Evolutionary conservation across 2,797 vertebrate genomes (phyloP).

Genomic region (Aphelocoma californica): DNA sequence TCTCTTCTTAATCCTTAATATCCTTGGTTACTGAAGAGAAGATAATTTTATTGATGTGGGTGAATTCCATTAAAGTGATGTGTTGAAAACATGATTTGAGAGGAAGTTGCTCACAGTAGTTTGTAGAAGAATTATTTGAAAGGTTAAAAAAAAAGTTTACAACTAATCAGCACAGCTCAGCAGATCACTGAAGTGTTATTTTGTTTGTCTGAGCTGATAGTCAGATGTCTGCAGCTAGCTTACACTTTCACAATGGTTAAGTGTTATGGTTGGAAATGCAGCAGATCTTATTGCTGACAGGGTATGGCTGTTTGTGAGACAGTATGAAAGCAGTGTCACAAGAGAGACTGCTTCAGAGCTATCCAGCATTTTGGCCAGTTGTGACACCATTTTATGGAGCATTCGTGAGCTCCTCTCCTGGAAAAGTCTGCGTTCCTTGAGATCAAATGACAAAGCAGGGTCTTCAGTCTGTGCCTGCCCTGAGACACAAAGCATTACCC

Average conservation of each 20-base stretch:
- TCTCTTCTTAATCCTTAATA: not conserved
- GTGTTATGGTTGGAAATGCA: not conserved
- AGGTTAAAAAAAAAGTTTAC: not conserved
- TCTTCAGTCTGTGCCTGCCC: not conserved
- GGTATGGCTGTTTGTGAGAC: not conserved
- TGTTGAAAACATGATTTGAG: conserved; percentile 34
- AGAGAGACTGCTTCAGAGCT: not conserved
- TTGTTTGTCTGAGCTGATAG: conserved; percentile 61
- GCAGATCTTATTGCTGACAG: not conserved
- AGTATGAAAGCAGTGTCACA: not conserved
- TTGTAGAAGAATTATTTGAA: conserved; percentile 31
- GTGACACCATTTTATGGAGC: not conserved
- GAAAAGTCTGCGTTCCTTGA: not conserved
- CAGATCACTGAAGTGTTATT: conserved; percentile 51
- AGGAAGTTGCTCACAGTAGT: not conserved
- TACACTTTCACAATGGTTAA: not conserved
- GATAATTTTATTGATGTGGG: not conserved
- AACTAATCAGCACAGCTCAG: conserved; percentile 51
- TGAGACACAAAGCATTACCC: not conserved
- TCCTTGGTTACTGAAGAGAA: not conserved
- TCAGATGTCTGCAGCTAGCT: conserved; percentile 37
- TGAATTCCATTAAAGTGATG: conserved; percentile 35
- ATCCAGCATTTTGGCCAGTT: not conserved
- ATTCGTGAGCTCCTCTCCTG: not conserved
- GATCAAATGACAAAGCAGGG: not conserved